Conservation (phyloP, 2,113 vertebrate species). For the Thymallus thymallus region DNA sequence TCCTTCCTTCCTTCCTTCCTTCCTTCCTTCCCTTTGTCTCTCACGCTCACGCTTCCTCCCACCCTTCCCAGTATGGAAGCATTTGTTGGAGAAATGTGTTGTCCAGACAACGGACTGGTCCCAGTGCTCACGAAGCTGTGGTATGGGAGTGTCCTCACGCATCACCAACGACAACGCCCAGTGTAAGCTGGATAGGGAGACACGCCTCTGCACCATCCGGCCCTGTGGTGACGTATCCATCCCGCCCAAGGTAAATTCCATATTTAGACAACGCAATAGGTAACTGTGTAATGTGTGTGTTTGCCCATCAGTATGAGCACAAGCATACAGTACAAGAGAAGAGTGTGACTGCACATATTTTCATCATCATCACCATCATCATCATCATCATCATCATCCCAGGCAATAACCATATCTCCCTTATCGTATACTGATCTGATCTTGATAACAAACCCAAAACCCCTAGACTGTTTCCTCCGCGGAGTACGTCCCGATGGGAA, state of each 20-base stretch:
- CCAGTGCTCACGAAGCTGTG: conserved; percentile 74
- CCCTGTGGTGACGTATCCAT: conserved; percentile 61
- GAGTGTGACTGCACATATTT: background rate
- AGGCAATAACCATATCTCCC: background rate
- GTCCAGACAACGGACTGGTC: conserved; percentile 76
- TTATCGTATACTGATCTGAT: background rate
- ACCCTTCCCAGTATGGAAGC: conserved; percentile 56
- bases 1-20: too few species aligned
- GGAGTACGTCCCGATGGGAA: conserved; percentile 43
- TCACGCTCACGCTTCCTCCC: background rate
- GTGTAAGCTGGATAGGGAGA: conserved; percentile 76
- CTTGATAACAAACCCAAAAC: background rate
- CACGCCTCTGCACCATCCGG: conserved; percentile 73
- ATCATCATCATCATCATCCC: too few species aligned
- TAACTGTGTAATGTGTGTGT: background rate
- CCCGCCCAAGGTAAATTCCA: conserved; percentile 67
- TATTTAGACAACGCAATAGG: background rate
- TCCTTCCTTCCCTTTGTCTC: background rate
- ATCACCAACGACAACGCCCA: conserved; percentile 75
- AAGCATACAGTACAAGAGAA: too few species aligned
- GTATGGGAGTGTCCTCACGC: conserved; percentile 66
- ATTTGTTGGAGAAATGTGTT: conserved; percentile 50
- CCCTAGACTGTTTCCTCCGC: background rate
- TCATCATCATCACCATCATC: too few species aligned
- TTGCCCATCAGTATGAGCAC: background rate